A percentile compares a stretch with the other conserved stretches of the same genome.
Conservation (phyloP, 1,140 invertebrate genomes). For the Homarus americanus region DNA sequence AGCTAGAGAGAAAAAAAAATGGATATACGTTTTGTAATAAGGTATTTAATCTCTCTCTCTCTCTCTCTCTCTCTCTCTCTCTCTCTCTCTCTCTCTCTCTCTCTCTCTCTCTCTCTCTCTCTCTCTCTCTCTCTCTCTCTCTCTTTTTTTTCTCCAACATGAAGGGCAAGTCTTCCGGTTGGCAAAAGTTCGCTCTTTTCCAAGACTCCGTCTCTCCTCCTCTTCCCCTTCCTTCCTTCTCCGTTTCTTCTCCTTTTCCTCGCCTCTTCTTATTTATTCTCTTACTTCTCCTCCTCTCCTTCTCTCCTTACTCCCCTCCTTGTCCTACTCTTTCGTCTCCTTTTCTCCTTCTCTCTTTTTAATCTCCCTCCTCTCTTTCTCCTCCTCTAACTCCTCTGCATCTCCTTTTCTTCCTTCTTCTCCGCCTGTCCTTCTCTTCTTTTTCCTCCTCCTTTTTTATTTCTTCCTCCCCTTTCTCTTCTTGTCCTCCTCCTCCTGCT, state of each 20-base stretch:
- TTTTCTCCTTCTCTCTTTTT: neutral
- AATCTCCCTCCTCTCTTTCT: neutral
- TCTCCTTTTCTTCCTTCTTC: neutral
- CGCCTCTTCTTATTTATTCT: no score
- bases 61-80: neutral
- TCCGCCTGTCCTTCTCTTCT: neutral
- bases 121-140: slow-evolving; percentile 47
- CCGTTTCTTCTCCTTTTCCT: no score
- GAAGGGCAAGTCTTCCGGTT: no score
- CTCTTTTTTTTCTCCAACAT: neutral
- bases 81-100: slow-evolving; percentile 19
- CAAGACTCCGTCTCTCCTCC: no score
- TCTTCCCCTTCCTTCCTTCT: no score
- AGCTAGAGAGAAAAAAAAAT: no score
- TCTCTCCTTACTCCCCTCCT: no score
- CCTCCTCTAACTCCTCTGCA: neutral
- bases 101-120: slow-evolving; percentile 45
- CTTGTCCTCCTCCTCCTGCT: neutral
- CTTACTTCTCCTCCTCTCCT: no score
- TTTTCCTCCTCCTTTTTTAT: neutral
- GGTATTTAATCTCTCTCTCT: no score
- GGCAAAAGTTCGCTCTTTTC: no score
- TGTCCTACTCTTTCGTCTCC: no score
- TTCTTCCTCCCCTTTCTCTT: neutral
- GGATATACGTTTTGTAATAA: neutral